These are phyloP conservation scores for Ondatra zibethicus DNA, from an alignment of 2,113 vertebrate species.

Conservation along the genomic window DNA sequence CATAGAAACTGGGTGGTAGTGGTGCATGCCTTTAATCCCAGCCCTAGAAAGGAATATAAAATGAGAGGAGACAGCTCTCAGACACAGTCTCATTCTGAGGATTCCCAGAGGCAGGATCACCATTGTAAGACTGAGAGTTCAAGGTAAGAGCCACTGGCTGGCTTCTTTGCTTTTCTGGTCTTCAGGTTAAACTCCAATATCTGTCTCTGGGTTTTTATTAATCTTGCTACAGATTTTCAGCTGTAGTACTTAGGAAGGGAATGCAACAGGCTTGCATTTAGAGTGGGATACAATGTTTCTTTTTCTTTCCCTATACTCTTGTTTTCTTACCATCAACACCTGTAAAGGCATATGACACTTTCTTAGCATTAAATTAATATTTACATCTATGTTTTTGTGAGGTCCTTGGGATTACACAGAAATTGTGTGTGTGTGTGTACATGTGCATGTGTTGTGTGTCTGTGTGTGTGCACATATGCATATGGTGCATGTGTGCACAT, in stretches of 20 bases:
- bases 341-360: constrained; percentile 1
- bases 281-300: neutral
- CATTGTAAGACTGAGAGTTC: no score
- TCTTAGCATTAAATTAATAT: constrained; percentile 11
- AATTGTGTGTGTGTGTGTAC: neutral
- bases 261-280: neutral
- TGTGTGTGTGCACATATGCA: neutral
- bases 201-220: no score
- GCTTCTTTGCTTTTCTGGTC: no score
- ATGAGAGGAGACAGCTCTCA: no score
- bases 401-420: neutral
- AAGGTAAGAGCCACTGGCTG: no score
- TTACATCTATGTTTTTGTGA: constrained; percentile 50
- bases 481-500: neutral
- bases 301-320: neutral
- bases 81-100: no score
- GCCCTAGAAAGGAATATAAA: no score
- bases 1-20: no score
- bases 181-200: no score
- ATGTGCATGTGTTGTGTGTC: neutral
- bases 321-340: neutral
- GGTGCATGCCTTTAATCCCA: no score
- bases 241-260: constrained; percentile 4
- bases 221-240: neutral
- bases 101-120: no score